These are phyloP conservation scores for Rhodinocichla rosea DNA, from an alignment of 2,113 vertebrate genomes.

Conservation along the genomic window DNA sequence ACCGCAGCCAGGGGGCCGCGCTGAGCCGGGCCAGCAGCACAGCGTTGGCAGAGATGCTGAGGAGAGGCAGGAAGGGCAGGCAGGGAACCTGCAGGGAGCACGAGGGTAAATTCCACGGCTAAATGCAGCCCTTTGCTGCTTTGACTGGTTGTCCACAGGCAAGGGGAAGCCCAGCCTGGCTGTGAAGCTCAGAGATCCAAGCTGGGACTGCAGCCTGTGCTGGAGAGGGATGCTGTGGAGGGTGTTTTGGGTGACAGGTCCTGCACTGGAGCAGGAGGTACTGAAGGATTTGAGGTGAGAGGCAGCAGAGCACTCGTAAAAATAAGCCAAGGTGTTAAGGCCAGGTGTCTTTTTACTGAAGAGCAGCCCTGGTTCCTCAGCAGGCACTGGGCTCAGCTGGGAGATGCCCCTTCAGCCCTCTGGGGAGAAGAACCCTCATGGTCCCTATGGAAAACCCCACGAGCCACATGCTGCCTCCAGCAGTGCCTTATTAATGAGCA, in stretches of 20 bases:
- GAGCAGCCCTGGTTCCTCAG: background rate
- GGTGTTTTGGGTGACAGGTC: background rate
- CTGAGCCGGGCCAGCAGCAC: constrained; percentile 81
- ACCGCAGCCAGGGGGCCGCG: constrained; percentile 76
- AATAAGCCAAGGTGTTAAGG: background rate
- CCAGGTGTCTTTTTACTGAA: background rate
- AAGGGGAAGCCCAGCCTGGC: background rate
- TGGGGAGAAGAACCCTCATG: background rate
- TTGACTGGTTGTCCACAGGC: background rate
- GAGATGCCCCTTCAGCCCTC: background rate
- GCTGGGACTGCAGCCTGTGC: background rate
- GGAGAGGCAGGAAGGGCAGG: constrained; percentile 77
- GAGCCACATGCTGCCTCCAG: background rate
- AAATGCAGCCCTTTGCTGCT: background rate
- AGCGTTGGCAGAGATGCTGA: constrained; percentile 78
- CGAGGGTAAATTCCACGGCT: background rate
- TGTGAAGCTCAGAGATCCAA: background rate
- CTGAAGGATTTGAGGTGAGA: background rate
- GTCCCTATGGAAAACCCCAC: background rate
- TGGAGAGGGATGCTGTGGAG: background rate
- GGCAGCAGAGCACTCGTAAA: background rate
- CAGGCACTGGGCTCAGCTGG: background rate
- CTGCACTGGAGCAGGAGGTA: background rate
- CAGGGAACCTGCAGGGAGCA: constrained; percentile 77
- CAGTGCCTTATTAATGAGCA: background rate